Percentiles rank a stretch among this genome's conserved stretches.
Evolutionary conservation across 1,140 invertebrate genomes (phyloP).

Genomic region (Theocolax elegans): DNA sequence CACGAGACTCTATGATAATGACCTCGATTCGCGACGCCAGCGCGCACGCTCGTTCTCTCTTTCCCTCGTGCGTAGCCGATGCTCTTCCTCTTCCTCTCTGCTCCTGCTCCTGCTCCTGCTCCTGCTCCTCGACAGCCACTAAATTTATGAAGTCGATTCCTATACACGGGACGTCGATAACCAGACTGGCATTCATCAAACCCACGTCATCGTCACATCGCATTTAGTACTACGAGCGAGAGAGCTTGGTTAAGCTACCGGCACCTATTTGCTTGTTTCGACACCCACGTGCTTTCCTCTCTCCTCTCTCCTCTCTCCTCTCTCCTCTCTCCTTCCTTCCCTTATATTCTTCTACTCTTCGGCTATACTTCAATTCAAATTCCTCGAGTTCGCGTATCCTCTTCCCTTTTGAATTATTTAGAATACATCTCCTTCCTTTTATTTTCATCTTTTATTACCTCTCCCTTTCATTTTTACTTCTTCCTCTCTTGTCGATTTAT

Average conservation of each 20-base stretch:
- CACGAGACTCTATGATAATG: constrained; percentile 22
- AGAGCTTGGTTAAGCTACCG: neutral
- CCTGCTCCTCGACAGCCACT: neutral
- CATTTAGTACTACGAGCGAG: neutral
- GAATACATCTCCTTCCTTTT: neutral
- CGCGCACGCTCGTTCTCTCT: too few species aligned
- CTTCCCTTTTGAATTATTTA: neutral
- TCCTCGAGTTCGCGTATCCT: neutral
- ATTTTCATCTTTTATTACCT: neutral
- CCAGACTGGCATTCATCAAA: constrained; percentile 35
- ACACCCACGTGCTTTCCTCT: constrained; percentile 17
- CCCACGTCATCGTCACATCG: constrained; percentile 35
- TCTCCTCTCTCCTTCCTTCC: neutral
- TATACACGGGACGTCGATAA: constrained; percentile 21
- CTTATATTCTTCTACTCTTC: neutral
- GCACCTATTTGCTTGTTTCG: constrained; percentile 9
- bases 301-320: constrained; percentile 11
- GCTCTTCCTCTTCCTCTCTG: too few species aligned
- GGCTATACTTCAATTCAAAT: neutral
- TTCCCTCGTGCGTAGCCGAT: too few species aligned
- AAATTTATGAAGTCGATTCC: constrained; percentile 37
- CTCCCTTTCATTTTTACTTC: neutral
- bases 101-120: neutral
- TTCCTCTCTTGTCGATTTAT: neutral
- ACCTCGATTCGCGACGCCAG: constrained; percentile 11